Conservation (phyloP, 2,113 vertebrate species). For the Cinclus cinclus region DNA sequence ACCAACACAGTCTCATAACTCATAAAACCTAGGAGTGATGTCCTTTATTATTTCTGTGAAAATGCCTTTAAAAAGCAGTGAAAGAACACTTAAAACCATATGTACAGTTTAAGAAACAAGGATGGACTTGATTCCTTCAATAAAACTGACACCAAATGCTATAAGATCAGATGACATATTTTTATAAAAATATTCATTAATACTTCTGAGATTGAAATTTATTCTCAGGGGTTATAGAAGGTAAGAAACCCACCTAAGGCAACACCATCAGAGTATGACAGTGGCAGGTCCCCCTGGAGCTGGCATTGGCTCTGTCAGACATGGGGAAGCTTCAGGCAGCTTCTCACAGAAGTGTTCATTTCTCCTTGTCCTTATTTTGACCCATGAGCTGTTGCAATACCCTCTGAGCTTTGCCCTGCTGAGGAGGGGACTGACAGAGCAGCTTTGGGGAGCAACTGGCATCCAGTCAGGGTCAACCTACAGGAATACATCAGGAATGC, state of each 20-base stretch:
- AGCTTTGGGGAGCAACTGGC: neutral
- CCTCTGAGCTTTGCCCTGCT: neutral
- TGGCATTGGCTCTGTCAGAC: neutral
- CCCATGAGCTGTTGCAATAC: fast-evolving
- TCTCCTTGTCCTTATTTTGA: neutral
- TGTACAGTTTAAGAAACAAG: neutral
- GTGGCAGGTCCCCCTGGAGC: neutral
- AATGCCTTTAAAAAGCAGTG: neutral
- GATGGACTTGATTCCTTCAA: neutral
- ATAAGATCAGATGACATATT: neutral
- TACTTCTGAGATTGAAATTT: neutral
- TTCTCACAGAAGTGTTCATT: neutral
- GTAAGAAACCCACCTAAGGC: neutral
- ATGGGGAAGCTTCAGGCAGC: neutral
- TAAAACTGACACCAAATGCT: neutral
- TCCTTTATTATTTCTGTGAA: neutral
- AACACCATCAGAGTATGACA: neutral
- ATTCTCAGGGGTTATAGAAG: neutral
- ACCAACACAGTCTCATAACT: neutral
- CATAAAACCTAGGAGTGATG: neutral
- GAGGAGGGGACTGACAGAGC: neutral
- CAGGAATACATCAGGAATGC: neutral
- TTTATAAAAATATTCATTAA: neutral
- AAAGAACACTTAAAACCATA: neutral
- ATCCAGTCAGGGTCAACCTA: neutral